phyloP scores from a whole-genome alignment of 2,113 vertebrate species.

The Seriola quinqueradiata region DNA sequence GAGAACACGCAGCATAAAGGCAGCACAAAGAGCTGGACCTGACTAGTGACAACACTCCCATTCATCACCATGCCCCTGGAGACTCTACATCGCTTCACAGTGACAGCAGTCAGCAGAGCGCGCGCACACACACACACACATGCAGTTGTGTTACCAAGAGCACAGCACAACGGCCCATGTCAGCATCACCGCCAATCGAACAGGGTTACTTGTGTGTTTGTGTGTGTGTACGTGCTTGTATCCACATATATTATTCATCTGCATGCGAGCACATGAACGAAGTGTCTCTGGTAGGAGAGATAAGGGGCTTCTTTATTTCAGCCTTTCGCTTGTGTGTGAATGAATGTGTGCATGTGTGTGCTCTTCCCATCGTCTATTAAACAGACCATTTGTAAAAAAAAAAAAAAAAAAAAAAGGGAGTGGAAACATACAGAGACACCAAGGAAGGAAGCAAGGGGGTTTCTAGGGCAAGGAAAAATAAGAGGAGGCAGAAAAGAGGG shows the following conservation, averaged over 20 bases:
- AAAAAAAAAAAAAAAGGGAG: constrained; percentile 35
- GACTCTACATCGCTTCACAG: constrained; percentile 77
- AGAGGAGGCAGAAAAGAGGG: constrained; percentile 39
- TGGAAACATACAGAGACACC: constrained; percentile 37
- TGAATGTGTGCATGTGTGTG: constrained; percentile 43
- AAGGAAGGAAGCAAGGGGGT: constrained; percentile 23
- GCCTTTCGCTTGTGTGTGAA: constrained; percentile 53
- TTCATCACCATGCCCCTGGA: constrained; percentile 80
- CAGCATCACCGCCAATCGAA: constrained; percentile 61
- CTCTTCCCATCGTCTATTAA: constrained; percentile 68
- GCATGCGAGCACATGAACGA: constrained; percentile 77
- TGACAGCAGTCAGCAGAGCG: constrained; percentile 62
- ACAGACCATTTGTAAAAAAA: constrained; percentile 53
- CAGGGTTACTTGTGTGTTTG: constrained; percentile 50
- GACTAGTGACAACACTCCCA: constrained; percentile 82
- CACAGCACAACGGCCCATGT: constrained; percentile 64
- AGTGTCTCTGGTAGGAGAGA: constrained; percentile 81
- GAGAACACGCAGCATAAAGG: constrained; percentile 68
- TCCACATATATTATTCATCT: constrained; percentile 84
- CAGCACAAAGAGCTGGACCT: constrained; percentile 81
- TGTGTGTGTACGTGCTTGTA: constrained; percentile 20
- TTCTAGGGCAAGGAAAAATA: constrained; percentile 48
- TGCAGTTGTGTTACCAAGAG: constrained; percentile 40
- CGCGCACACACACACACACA: constrained; percentile 46
- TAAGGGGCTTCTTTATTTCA: constrained; percentile 82